A percentile compares a stretch with the other conserved stretches of the same genome.
phyloP scores from a whole-genome alignment of 2,797 vertebrate genomes.

The Poeciliopsis turneri region DNA sequence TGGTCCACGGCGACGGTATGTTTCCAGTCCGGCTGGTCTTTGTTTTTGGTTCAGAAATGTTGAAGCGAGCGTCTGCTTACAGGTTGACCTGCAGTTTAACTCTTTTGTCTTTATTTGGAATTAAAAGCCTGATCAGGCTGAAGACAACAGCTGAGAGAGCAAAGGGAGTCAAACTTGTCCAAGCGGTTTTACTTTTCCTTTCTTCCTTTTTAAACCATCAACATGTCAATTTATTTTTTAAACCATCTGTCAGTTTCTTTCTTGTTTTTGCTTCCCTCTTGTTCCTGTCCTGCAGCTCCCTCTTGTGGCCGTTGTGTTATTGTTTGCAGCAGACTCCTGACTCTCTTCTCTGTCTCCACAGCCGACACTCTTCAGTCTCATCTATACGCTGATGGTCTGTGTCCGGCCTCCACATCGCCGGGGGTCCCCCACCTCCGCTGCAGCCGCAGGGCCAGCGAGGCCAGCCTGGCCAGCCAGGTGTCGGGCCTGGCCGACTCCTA shows the following conservation, averaged over 20 bases:
- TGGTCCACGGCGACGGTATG: slow-evolving; percentile 89
- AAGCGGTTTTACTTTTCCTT: not conserved
- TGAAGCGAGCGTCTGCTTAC: not conserved
- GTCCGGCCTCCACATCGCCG: slow-evolving; percentile 84
- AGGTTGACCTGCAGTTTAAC: not conserved
- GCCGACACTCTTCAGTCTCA: slow-evolving; percentile 89
- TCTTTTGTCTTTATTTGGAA: not conserved
- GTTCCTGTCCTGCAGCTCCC: not conserved
- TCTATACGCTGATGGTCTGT: slow-evolving; percentile 83
- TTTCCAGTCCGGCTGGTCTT: slow-evolving; percentile 13
- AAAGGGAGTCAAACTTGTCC: not conserved
- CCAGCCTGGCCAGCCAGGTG: slow-evolving; percentile 96
- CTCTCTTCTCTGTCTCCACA: slow-evolving; percentile 65
- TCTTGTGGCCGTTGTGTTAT: not conserved
- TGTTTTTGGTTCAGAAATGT: not conserved
- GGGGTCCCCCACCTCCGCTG: slow-evolving; percentile 83
- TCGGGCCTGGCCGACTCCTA: slow-evolving; percentile 94
- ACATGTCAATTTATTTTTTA: not conserved
- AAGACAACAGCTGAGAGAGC: not conserved
- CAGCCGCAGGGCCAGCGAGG: slow-evolving; percentile 92
- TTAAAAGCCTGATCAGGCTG: not conserved
- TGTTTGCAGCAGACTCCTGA: not conserved
- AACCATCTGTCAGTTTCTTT: not conserved
- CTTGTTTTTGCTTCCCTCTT: not conserved
- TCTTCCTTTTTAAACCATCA: not conserved